phyloP scores from a whole-genome alignment of 2,797 vertebrate species.

The Podargus strigoides region DNA sequence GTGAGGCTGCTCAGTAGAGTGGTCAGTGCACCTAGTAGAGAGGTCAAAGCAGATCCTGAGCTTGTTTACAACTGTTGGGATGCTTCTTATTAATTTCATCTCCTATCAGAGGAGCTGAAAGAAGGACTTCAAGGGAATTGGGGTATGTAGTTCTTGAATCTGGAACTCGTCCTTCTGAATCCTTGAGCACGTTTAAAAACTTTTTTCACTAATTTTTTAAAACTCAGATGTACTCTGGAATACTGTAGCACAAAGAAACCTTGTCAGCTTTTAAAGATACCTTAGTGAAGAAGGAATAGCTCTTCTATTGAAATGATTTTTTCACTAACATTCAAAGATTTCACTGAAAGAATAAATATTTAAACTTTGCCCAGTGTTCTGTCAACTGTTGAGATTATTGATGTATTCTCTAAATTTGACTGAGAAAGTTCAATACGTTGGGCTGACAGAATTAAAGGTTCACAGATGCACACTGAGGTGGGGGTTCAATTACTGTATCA shows the following conservation, averaged over 20 bases:
- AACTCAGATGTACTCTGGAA: not conserved
- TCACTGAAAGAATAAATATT: conserved; percentile 9
- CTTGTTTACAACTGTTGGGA: not conserved
- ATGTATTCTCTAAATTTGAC: not conserved
- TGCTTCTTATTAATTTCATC: not conserved
- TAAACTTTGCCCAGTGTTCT: not conserved
- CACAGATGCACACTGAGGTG: not conserved
- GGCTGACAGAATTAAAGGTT: not conserved
- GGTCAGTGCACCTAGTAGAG: not conserved
- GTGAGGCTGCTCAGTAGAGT: not conserved
- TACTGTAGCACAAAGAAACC: not conserved
- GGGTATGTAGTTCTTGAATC: not conserved
- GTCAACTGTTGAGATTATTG: not conserved
- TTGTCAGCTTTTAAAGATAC: not conserved
- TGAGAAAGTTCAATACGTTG: not conserved
- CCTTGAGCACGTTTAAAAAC: not conserved
- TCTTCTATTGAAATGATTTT: not conserved
- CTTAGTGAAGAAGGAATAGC: not conserved
- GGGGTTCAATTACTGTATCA: not conserved
- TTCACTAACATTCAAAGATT: not conserved
- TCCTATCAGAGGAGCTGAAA: not conserved
- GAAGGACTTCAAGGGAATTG: not conserved
- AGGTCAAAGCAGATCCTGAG: not conserved
- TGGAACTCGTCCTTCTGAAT: not conserved
- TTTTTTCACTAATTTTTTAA: not conserved